Percentiles rank a stretch among this genome's conserved stretches.
phyloP scores from a whole-genome alignment of 2,888 invertebrate species.

The Lucinisca nassula region DNA sequence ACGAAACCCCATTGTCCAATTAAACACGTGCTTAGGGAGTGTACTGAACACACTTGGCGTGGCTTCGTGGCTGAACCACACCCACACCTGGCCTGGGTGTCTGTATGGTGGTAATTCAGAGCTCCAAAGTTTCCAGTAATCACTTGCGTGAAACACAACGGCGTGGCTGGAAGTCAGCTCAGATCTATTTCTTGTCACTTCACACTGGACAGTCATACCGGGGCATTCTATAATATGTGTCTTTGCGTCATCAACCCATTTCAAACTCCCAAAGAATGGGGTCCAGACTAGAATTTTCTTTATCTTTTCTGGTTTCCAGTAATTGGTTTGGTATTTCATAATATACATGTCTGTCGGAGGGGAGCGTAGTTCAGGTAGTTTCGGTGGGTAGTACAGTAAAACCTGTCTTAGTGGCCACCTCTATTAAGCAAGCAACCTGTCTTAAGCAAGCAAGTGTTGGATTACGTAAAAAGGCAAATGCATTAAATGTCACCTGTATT shows the following conservation, averaged over 20 bases:
- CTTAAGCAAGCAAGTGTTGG: too few species aligned
- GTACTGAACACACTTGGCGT: constrained; percentile 68
- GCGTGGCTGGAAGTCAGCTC: constrained; percentile 69
- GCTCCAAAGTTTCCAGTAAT: constrained; percentile 61
- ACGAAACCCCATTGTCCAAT: constrained; percentile 79
- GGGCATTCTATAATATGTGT: background rate
- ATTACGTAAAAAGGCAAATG: too few species aligned
- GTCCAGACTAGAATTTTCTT: constrained; percentile 59
- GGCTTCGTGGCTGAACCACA: constrained; percentile 74
- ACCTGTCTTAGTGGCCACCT: too few species aligned
- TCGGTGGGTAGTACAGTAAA: background rate
- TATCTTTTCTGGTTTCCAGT: constrained; percentile 27
- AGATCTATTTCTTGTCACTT: constrained; percentile 66
- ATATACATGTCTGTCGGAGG: constrained; percentile 34
- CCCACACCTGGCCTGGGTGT: constrained; percentile 75
- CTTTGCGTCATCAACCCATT: constrained; percentile 37
- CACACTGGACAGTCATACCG: constrained; percentile 23
- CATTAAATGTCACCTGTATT: too few species aligned
- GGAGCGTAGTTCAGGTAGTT: background rate
- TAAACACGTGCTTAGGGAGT: constrained; percentile 68
- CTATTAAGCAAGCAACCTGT: too few species aligned
- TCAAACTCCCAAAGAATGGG: constrained; percentile 52
- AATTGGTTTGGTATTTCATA: constrained; percentile 37
- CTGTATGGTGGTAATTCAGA: constrained; percentile 65
- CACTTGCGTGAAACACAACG: constrained; percentile 75